Base-by-base conservation (phyloP, 2,888 invertebrate species). In the Papilio demoleus region DNA sequence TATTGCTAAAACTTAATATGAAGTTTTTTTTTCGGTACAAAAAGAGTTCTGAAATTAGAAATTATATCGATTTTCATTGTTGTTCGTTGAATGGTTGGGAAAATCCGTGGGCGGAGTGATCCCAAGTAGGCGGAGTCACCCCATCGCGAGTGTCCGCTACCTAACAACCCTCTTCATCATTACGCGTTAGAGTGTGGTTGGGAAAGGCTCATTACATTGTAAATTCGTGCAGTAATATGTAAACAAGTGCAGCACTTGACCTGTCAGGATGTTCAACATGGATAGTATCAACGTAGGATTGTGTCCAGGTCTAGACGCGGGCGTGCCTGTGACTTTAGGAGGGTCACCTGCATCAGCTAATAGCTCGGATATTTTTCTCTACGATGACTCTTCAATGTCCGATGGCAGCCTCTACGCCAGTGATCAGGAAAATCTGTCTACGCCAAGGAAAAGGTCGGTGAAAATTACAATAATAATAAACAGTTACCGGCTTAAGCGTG, bases 401-500 rank as follows among this genome's bases (percentile, higher is more conserved):
- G 94, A 95, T 77, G 96, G 96, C 67, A 95, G 94, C 76, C 93
- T 95, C 71, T 97, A 96, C 82, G 95, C 95, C 71, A 97, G 97
- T 83, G 97, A 97, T 79, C 96, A 97, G 84, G 97, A 97, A 83
- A 97, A 97, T 82, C 95, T 94, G 73, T 93, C 94, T 0, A 93
- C 94, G 50, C 90, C 92, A 0, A 88, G 93, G 65, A 95, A 95
- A 93, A 94, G 95, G 96, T 96, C n/a, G 17, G 38, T 61, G 40
- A 3, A 24, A 40, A 22, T 40, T 61, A n/a, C 22, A 19, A n/a
- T 8, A 27, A 67, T 19, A 24, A 24, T 38, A 50, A n/a, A 27
- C 22, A 38, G 19, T 38, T n/a, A 17, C 47, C 22, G 14, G 0
- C 27, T 27, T 50, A 9, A 27, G 50, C 27, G n/a, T 19, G 27